Evolutionary conservation across 2,888 invertebrate species (phyloP).

Genomic region (Ormyrus rosae): DNA sequence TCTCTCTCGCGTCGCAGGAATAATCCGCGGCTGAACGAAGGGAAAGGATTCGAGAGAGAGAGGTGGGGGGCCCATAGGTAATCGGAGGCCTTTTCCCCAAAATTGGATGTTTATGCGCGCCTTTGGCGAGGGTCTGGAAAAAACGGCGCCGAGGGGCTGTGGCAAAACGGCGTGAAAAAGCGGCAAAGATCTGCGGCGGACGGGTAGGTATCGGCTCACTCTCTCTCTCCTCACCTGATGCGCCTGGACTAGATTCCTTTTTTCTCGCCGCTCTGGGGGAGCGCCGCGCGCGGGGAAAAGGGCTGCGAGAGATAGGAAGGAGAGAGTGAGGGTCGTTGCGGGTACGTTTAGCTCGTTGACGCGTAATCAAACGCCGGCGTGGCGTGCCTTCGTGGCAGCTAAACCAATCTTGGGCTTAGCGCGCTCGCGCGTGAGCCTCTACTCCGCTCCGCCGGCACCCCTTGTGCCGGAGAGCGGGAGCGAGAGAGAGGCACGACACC

Average conservation of each 20-base stretch:
- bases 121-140: constrained; percentile 32
- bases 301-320: constrained; percentile 47
- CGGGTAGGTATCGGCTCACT: constrained; percentile 64
- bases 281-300: constrained; percentile 7
- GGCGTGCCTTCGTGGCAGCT: constrained; percentile 74
- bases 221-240: constrained; percentile 67
- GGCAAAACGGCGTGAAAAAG: constrained; percentile 16
- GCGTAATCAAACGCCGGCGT: constrained; percentile 73
- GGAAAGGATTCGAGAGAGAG: background rate
- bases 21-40: background rate
- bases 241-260: constrained; percentile 62
- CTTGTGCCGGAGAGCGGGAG: constrained; percentile 55
- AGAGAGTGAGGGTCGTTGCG: constrained; percentile 58
- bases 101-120: constrained; percentile 61
- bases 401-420: constrained; percentile 76
- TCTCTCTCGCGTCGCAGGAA: background rate
- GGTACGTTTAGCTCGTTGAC: constrained; percentile 71
- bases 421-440: constrained; percentile 64
- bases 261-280: constrained; percentile 52
- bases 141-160: constrained; percentile 18
- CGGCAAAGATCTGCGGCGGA: constrained; percentile 3
- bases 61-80: constrained; percentile 43
- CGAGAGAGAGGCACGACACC: constrained; percentile 56
- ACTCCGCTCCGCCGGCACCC: constrained; percentile 64
- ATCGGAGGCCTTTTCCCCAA: constrained; percentile 62